These are phyloP conservation scores for Carlito syrichta DNA, from an alignment of 2,113 vertebrate species.

Conservation along the genomic window DNA sequence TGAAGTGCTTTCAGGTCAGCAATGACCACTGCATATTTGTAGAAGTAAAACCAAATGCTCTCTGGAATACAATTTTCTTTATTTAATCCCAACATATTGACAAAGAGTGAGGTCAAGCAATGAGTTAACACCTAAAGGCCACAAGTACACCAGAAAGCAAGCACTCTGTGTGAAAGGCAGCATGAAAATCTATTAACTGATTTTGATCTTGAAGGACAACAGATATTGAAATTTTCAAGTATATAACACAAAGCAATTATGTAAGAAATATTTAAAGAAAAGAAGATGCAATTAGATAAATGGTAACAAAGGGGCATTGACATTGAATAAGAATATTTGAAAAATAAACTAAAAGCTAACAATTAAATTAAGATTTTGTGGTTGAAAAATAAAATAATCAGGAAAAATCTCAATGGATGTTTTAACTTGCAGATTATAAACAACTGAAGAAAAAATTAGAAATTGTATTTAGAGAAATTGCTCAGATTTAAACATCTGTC, in stretches of 20 bases:
- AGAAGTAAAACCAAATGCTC: neutral
- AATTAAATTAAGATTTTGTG: neutral
- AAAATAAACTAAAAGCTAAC: neutral
- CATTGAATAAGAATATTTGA: neutral
- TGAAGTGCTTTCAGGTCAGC: neutral
- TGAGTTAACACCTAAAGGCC: neutral
- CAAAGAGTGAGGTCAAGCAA: neutral
- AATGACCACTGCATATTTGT: neutral
- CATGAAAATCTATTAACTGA: neutral
- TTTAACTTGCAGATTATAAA: neutral
- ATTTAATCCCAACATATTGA: neutral
- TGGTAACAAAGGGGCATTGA: neutral
- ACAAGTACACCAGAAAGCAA: neutral
- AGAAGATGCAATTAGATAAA: neutral
- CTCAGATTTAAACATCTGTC: neutral
- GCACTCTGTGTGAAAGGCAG: accelerated
- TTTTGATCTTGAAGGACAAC: neutral
- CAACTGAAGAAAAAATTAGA: neutral
- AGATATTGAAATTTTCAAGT: neutral
- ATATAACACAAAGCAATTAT: neutral
- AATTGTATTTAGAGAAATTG: neutral
- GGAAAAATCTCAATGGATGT: neutral
- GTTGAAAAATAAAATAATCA: neutral
- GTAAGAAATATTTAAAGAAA: neutral
- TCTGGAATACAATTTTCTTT: neutral